Percentiles rank a stretch among this genome's conserved stretches.
phyloP scores from a whole-genome alignment of 2,888 invertebrate species.

The Zygothrica quintamaculata region DNA sequence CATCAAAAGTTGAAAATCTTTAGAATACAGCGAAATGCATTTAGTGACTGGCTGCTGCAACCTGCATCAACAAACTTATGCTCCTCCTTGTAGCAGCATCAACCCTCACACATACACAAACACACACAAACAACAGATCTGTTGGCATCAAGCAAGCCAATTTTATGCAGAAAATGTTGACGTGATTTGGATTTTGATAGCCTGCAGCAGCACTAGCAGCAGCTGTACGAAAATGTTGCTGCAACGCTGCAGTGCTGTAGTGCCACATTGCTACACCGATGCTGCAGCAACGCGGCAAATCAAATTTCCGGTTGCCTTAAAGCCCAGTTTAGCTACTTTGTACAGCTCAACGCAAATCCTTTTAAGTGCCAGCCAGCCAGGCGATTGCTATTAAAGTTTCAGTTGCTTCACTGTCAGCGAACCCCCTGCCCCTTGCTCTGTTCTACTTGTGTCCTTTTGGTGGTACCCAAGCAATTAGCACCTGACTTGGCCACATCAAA shows the following conservation, averaged over 20 bases:
- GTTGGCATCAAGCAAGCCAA: too few relatives aligned
- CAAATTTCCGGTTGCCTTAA: slow-evolving; percentile 68
- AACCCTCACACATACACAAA: too few relatives aligned
- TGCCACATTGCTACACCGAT: slow-evolving; percentile 13
- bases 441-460: slow-evolving; percentile 18
- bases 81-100: too few relatives aligned
- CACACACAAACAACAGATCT: too few relatives aligned
- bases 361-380: slow-evolving; percentile 26
- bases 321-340: slow-evolving; percentile 52
- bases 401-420: slow-evolving; percentile 23
- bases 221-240: slow-evolving; percentile 2
- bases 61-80: too few relatives aligned
- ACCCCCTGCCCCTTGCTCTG: too few relatives aligned
- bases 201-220: slow-evolving; percentile 8
- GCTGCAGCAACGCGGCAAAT: slow-evolving; percentile 46
- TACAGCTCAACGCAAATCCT: slow-evolving; percentile 34
- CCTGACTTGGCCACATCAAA: slow-evolving; percentile 38
- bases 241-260: slow-evolving; percentile 1
- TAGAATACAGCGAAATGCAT: slow-evolving; percentile 56
- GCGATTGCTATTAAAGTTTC: slow-evolving; percentile 44
- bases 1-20: slow-evolving; percentile 50
- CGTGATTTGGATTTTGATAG: slow-evolving; percentile 53
- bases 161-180: slow-evolving; percentile 43
- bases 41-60: slow-evolving; percentile 30
- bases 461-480: slow-evolving; percentile 56